These are phyloP conservation scores for Nephrotoma flavescens DNA, from an alignment of 2,888 invertebrate species.

Conservation along the genomic window DNA sequence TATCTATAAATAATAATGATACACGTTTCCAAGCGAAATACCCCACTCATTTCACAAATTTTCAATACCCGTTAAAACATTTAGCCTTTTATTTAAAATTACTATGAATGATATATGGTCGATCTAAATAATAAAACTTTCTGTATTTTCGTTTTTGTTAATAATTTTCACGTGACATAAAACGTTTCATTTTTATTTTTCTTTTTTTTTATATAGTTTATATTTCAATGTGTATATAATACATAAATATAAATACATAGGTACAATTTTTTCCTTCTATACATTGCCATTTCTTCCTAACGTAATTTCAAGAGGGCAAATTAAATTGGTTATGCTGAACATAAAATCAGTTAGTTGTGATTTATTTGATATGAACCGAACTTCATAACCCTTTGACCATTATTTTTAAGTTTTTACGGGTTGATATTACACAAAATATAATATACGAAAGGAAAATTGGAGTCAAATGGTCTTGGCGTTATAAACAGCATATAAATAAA, in stretches of 20 bases:
- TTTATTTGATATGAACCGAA: not conserved
- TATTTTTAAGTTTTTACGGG: not conserved
- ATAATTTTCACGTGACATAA: slow-evolving; percentile 1
- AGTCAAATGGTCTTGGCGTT: not conserved
- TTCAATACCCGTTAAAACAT: not conserved
- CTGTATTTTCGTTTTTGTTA: not conserved
- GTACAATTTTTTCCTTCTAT: not conserved
- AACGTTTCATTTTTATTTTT: not conserved
- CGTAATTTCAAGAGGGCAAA: slow-evolving; percentile 1
- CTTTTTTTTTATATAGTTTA: not conserved
- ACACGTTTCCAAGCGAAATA: too few relatives aligned
- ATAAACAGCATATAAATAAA: not conserved
- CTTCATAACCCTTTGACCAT: slow-evolving; percentile 1
- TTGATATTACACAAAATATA: not conserved
- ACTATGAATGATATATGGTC: not conserved
- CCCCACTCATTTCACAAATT: not conserved
- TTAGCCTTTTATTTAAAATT: not conserved
- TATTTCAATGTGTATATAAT: not conserved
- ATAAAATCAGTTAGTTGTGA: not conserved
- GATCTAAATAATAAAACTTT: not conserved
- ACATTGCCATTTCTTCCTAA: not conserved
- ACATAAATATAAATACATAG: not conserved
- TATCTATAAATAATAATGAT: too few relatives aligned
- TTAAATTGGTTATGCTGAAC: slow-evolving; percentile 1
- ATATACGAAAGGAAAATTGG: not conserved